These are phyloP conservation scores for Actenoides hombroni DNA, from an alignment of 2,113 vertebrate genomes.

Conservation along the genomic window DNA sequence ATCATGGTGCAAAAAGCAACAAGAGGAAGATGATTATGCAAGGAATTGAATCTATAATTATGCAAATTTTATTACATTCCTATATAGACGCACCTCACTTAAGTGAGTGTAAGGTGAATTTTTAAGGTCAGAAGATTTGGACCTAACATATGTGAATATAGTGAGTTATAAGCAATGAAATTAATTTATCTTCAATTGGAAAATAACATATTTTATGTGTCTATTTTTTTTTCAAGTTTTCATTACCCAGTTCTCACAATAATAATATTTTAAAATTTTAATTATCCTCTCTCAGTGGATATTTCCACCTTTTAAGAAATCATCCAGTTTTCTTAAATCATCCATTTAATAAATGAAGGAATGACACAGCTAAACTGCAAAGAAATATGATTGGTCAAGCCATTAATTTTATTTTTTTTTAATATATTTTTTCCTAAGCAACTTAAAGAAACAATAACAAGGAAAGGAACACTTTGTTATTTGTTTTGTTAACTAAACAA, in stretches of 20 bases:
- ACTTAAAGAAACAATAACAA: neutral
- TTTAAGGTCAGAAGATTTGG: neutral
- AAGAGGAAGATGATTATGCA: neutral
- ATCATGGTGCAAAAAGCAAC: neutral
- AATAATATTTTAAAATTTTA: neutral
- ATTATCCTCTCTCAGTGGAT: neutral
- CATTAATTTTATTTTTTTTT: neutral
- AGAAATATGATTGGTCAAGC: neutral
- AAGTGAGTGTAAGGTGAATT: neutral
- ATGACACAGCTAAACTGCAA: neutral
- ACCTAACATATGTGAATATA: neutral
- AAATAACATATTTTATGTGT: neutral
- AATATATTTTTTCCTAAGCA: neutral
- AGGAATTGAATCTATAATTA: neutral
- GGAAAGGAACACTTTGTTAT: constrained; percentile 4
- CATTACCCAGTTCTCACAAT: neutral
- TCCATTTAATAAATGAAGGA: neutral
- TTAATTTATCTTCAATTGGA: neutral
- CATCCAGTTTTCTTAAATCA: neutral
- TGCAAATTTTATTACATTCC: neutral
- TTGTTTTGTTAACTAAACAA: neutral
- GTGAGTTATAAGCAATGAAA: neutral
- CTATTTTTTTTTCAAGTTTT: neutral
- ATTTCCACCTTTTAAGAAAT: neutral
- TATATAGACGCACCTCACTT: neutral